A percentile compares a stretch with the other conserved stretches of the same genome.
Conservation (phyloP, 2,113 vertebrate species). For the Zeus faber region DNA sequence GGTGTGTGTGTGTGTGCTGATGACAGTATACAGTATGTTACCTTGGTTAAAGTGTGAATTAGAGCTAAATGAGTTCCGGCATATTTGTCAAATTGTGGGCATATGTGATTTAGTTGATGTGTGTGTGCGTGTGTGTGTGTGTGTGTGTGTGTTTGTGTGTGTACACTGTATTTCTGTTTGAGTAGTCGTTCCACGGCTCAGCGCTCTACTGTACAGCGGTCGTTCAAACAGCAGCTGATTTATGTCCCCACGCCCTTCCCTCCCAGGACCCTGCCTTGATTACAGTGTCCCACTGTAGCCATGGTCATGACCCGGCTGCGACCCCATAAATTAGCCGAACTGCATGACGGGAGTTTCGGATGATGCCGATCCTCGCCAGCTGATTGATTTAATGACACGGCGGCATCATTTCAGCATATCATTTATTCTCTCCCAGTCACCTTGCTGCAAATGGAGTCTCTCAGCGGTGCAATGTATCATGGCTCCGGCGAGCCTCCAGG, state of each 20-base stretch:
- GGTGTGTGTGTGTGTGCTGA: slow-evolving; percentile 34
- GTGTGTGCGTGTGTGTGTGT: slow-evolving; percentile 3
- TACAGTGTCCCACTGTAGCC: slow-evolving; percentile 46
- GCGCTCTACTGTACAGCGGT: slow-evolving; percentile 11
- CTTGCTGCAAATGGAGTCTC: slow-evolving; percentile 32
- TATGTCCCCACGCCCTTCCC: slow-evolving; percentile 29
- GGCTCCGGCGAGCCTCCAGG: slow-evolving; percentile 36
- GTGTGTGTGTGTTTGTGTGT: not conserved
- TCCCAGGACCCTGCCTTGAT: slow-evolving; percentile 51
- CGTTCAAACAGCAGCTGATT: slow-evolving; percentile 42
- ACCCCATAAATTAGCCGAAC: slow-evolving; percentile 58
- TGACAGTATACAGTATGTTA: slow-evolving; percentile 27
- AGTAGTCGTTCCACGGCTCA: slow-evolving; percentile 7
- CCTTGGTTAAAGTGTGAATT: slow-evolving; percentile 3
- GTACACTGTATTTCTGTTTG: not conserved
- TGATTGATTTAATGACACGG: slow-evolving; percentile 55
- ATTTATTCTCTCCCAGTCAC: slow-evolving; percentile 39
- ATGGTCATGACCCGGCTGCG: slow-evolving; percentile 49
- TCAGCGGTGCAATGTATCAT: slow-evolving; percentile 53
- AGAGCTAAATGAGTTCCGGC: slow-evolving; percentile 26
- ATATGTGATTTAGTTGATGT: slow-evolving; percentile 2
- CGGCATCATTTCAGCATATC: slow-evolving; percentile 46
- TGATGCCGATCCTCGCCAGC: slow-evolving; percentile 43
- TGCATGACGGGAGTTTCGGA: slow-evolving; percentile 44
- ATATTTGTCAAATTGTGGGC: slow-evolving; percentile 12